phyloP scores from a whole-genome alignment of 2,797 vertebrate genomes.

The Gallinago solitaria region DNA sequence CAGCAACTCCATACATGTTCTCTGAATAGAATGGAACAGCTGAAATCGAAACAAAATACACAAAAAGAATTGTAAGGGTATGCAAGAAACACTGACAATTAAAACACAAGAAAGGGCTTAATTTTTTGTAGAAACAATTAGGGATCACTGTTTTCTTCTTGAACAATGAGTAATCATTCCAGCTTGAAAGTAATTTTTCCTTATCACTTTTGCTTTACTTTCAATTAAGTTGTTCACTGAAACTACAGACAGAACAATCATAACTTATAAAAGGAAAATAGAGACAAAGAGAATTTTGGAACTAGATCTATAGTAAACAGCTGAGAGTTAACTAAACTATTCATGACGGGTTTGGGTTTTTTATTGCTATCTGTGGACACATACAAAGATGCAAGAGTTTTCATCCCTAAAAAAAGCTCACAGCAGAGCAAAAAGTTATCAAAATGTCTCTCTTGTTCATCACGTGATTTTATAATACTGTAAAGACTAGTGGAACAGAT shows the following conservation, averaged over 20 bases:
- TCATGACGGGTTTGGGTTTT: neutral
- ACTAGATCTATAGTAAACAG: neutral
- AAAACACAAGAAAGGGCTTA: neutral
- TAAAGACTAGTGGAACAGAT: neutral
- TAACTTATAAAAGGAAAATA: neutral
- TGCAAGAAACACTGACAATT: neutral
- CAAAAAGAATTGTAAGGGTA: neutral
- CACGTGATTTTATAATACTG: neutral
- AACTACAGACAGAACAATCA: neutral
- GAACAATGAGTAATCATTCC: neutral
- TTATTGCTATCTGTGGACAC: neutral
- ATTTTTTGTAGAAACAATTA: neutral
- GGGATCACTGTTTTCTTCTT: neutral
- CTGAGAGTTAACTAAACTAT: neutral
- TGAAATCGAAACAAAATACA: slow-evolving; percentile 68
- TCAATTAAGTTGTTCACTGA: neutral
- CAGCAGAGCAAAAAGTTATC: neutral
- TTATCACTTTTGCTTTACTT: neutral
- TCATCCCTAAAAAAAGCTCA: neutral
- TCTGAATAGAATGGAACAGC: slow-evolving; percentile 98
- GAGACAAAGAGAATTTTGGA: neutral
- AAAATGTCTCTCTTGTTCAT: neutral
- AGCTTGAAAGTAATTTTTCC: neutral
- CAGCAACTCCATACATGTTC: slow-evolving; percentile 96
- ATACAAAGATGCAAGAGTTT: neutral